Evolutionary conservation across 64 coral and sea anemone species (phyloP).

Genomic region (Trachythela sp.): DNA sequence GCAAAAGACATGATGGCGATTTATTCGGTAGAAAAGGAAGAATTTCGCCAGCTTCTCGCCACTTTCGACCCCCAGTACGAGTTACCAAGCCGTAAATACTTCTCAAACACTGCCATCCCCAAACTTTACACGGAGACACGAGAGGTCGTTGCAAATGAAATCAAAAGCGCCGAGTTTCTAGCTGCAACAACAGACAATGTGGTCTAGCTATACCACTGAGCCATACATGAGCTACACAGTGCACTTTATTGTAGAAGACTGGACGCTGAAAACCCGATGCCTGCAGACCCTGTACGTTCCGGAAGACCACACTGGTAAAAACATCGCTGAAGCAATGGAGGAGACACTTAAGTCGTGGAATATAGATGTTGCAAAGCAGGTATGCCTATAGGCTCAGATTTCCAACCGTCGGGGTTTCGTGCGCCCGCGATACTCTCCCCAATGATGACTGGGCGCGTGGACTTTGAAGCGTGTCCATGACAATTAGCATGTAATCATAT

Average conservation of each 20-base stretch:
- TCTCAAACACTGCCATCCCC: background rate
- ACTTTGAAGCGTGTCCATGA: too few relatives aligned
- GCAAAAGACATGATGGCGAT: background rate
- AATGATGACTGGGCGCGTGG: too few relatives aligned
- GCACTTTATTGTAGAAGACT: background rate
- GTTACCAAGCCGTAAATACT: background rate
- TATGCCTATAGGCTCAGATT: too few relatives aligned
- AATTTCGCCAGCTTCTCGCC: background rate
- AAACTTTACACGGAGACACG: background rate
- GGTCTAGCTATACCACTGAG: background rate
- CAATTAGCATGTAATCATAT: too few relatives aligned
- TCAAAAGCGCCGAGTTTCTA: background rate
- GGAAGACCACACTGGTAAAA: background rate
- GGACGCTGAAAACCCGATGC: background rate
- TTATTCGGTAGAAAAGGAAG: background rate
- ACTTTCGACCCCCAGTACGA: background rate
- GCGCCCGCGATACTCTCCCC: too few relatives aligned
- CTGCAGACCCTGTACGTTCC: background rate
- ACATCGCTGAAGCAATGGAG: background rate
- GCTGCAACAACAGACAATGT: background rate
- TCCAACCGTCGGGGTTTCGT: too few relatives aligned
- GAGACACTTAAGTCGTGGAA: background rate
- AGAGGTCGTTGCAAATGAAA: background rate
- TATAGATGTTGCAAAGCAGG: background rate
- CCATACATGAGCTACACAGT: constrained; percentile 4